phyloP scores from a whole-genome alignment of 2,113 vertebrate species.

The Menidia beryllina region DNA sequence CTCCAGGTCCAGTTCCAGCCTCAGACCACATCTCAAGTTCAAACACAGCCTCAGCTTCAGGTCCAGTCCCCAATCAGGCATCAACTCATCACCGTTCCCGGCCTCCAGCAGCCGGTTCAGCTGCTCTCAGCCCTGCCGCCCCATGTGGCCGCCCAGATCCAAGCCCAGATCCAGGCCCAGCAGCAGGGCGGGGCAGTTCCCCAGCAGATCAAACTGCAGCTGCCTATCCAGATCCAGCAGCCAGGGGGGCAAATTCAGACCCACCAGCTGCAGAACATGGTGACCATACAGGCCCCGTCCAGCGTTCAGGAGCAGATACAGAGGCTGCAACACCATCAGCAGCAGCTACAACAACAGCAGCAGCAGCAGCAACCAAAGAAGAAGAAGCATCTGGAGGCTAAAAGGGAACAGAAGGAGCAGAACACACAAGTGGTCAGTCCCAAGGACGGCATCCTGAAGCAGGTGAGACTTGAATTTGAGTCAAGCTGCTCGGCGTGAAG shows the following conservation, averaged over 20 bases:
- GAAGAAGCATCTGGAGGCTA: slow-evolving; percentile 80
- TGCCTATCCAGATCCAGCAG: slow-evolving; percentile 91
- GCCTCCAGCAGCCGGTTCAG: slow-evolving; percentile 90
- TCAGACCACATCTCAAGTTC: slow-evolving; percentile 83
- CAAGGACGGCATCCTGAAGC: slow-evolving; percentile 92
- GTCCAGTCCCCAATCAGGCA: slow-evolving; percentile 87
- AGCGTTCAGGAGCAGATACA: slow-evolving; percentile 94
- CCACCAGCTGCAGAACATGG: slow-evolving; percentile 93
- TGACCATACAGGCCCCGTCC: slow-evolving; percentile 90
- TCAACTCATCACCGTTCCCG: slow-evolving; percentile 90
- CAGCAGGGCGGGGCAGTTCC: slow-evolving; percentile 88
- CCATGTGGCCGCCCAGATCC: slow-evolving; percentile 84
- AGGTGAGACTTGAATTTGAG: slow-evolving; percentile 78
- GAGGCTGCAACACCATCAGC: slow-evolving; percentile 87
- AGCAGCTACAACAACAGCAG: slow-evolving; percentile 28
- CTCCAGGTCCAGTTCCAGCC: slow-evolving; percentile 80
- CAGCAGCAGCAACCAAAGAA: slow-evolving; percentile 76
- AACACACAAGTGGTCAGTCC: slow-evolving; percentile 86
- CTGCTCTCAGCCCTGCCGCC: slow-evolving; percentile 82
- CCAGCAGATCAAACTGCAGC: slow-evolving; percentile 91
- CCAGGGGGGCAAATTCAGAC: slow-evolving; percentile 81
- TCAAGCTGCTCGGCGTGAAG: background rate
- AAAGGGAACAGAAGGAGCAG: slow-evolving; percentile 91
- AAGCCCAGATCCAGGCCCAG: slow-evolving; percentile 83
- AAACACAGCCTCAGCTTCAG: slow-evolving; percentile 79